Conservation (phyloP, 2,797 vertebrate genomes). For the Cheirogaleus major region DNA sequence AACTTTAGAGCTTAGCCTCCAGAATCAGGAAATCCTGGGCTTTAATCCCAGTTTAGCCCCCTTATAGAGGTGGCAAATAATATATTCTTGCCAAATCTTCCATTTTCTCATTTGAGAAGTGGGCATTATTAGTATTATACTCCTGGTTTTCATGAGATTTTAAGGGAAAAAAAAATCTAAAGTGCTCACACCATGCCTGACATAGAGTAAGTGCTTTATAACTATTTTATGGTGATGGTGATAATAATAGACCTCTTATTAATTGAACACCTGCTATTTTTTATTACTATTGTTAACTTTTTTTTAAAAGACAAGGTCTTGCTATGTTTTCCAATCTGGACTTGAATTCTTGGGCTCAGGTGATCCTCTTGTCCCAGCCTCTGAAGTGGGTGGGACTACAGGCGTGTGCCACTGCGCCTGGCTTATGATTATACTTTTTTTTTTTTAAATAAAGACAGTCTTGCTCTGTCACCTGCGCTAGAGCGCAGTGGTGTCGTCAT, state of each 20-base stretch:
- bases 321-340: not conserved
- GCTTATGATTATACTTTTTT: not conserved
- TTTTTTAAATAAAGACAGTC: not conserved
- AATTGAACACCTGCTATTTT: not conserved
- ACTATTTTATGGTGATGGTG: not conserved
- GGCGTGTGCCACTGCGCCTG: too few species aligned
- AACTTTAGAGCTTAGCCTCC: not conserved
- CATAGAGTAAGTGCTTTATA: not conserved
- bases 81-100: not conserved
- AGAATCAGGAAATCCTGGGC: not conserved
- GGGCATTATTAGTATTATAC: not conserved
- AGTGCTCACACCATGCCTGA: not conserved
- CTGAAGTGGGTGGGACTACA: not conserved
- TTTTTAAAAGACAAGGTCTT: not conserved
- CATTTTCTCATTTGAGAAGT: not conserved
- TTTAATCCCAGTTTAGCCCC: not conserved
- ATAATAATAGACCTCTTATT: not conserved
- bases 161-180: not conserved
- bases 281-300: too few species aligned
- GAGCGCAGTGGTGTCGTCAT: not conserved
- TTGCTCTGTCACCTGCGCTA: not conserved
- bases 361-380: not conserved
- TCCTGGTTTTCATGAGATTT: not conserved
- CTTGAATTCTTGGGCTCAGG: not conserved
- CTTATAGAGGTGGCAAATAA: not conserved